Evolutionary conservation across 92 coral and sea anemone species (phyloP), one percentile per base, ranked within the genome.

Genomic region (Montipora capitata): DNA sequence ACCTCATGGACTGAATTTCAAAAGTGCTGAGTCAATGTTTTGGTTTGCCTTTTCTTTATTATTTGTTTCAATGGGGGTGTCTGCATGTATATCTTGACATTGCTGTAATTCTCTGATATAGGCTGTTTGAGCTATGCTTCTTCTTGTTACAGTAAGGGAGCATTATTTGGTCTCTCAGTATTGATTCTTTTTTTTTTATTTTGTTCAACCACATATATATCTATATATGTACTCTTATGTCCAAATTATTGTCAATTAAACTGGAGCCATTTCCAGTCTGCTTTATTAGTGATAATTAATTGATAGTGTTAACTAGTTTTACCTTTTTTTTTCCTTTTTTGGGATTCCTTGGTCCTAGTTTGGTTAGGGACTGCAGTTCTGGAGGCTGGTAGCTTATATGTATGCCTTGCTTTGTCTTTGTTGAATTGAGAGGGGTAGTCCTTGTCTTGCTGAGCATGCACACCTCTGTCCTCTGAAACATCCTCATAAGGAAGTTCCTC

Each of bases 181-280:
- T 39, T 68, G 73, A 39, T 68, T 39, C 18, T 27, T 5, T 40
- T 68, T 39, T 20, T 66, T 39, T 68, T 8, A 38, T 68, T 68
- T 68, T 68, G 73, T 68, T 68, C 73, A 68, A 68, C 73, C 48
- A 68, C 48, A 68, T 68, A 68, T 68, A 56, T 56, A 56, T 56
- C 62, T 38, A 68, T 68, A 68, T 7, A 68, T 68, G 44, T 68
- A 68, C 73, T 38, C 73, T 68, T 68, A 68, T 68, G 44, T 39
- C 48, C 48, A 68, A 68, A 68, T 38, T 68, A 35, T 68, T 68
- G 73, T 68, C 73, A 68, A 68, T 68, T 68, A 68, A 38, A 68
- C 73, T 68, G 73, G 73, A 68, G 73, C 48, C 73, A 68, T 68
- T 14, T 69, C 54, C 75, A 69, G 54, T 69, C 75, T 69, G 51